A percentile compares a stretch with the other conserved stretches of the same genome.
Conservation (phyloP, 2,113 vertebrate species). For the Coregonus clupeaformis region DNA sequence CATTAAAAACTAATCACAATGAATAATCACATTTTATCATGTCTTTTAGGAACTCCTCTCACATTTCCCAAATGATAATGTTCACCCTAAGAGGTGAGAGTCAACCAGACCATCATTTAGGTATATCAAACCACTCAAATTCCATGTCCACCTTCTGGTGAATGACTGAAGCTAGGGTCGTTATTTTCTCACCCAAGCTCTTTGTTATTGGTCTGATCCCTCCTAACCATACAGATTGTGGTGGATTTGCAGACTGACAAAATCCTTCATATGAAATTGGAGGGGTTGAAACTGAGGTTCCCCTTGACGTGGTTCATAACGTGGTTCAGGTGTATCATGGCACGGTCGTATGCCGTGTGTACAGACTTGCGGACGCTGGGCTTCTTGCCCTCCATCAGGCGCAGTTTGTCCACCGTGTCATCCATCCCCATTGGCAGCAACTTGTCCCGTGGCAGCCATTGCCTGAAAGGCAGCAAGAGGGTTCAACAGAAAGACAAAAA, state of each 20-base stretch:
- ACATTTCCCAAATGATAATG: background rate
- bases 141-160: background rate
- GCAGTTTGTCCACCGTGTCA: constrained; percentile 93
- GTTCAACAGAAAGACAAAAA: background rate
- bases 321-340: constrained; percentile 90
- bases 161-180: background rate
- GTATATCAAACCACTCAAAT: background rate
- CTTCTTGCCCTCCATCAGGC: constrained; percentile 94
- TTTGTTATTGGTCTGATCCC: constrained; percentile 18
- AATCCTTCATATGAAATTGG: constrained; percentile 82
- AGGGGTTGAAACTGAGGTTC: constrained; percentile 84
- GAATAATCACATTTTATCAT: constrained; percentile 26
- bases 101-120: constrained; percentile 25
- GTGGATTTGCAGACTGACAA: constrained; percentile 36
- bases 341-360: constrained; percentile 92
- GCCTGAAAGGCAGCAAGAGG: constrained; percentile 75
- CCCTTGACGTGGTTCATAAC: constrained; percentile 89
- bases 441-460: constrained; percentile 94
- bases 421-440: constrained; percentile 88
- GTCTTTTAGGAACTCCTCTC: background rate
- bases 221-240: constrained; percentile 26
- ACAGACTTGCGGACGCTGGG: constrained; percentile 96
- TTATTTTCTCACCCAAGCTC: background rate
- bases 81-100: background rate
- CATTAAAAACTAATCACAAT: constrained; percentile 27